Evolutionary conservation across 2,888 invertebrate species (phyloP).

Genomic region (Xestoiulus laeticollis): DNA sequence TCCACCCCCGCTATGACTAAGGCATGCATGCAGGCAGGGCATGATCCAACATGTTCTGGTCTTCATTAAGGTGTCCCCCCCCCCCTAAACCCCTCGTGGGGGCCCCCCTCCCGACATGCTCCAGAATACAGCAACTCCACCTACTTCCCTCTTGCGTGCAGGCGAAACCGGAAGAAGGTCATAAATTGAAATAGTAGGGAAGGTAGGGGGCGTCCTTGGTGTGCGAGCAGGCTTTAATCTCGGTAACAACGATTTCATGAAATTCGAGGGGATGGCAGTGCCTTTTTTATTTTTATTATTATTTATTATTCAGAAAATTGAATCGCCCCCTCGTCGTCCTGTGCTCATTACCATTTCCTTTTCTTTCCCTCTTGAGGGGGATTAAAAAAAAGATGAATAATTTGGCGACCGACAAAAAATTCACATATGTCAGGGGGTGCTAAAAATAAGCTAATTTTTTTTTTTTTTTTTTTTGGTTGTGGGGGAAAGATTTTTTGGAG

Average conservation of each 20-base stretch:
- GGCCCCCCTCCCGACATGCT: background rate
- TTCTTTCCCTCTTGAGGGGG: background rate
- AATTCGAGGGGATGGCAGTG: background rate
- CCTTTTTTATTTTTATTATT: background rate
- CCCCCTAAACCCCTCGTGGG: background rate
- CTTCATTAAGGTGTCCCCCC: background rate
- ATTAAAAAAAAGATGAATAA: background rate
- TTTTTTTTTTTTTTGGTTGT: background rate
- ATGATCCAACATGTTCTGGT: background rate
- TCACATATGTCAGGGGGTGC: background rate
- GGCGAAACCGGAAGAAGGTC: slow-evolving; percentile 19
- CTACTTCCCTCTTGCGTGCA: background rate
- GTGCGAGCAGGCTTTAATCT: background rate
- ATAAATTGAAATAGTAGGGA: slow-evolving; percentile 8
- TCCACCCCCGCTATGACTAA: background rate
- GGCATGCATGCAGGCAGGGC: background rate
- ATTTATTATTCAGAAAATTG: slow-evolving; percentile 36
- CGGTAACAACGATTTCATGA: background rate
- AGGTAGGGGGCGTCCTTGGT: slow-evolving; percentile 23
- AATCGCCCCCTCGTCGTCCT: background rate
- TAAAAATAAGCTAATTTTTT: too few species aligned
- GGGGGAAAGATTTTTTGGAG: background rate
- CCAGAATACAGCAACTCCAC: background rate
- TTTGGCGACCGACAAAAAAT: background rate
- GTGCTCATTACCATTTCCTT: slow-evolving; percentile 29